Conservation (phyloP, 2,113 vertebrate species). For the Dissostichus mawsoni region DNA sequence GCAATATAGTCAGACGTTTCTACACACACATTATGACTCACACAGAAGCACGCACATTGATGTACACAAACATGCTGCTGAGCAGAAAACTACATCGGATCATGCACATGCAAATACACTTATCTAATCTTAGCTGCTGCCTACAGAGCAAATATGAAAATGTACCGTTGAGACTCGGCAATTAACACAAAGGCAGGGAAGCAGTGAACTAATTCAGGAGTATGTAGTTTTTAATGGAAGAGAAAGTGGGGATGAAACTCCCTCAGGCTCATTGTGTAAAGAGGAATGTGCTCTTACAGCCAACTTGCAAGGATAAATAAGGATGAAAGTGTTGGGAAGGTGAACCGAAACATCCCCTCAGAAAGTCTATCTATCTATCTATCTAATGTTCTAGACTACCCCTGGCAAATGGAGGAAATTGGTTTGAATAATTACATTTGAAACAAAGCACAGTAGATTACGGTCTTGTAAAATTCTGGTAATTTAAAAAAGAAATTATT, state of each 20-base stretch:
- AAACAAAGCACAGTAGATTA: not conserved
- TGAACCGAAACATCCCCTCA: conserved; percentile 1
- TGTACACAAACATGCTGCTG: not conserved
- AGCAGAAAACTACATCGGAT: not conserved
- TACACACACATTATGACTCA: conserved; percentile 10
- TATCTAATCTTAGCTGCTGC: conserved; percentile 59
- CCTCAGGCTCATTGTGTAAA: conserved; percentile 31
- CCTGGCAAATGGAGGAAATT: not conserved
- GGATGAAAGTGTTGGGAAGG: conserved; percentile 21
- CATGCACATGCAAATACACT: conserved; percentile 3
- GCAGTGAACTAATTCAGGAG: conserved; percentile 42
- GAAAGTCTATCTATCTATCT: not conserved
- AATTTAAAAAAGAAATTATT: not conserved
- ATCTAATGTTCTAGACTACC: too few relatives aligned
- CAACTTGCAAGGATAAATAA: conserved; percentile 29
- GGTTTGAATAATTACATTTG: not conserved
- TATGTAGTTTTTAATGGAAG: conserved; percentile 39
- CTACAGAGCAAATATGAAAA: conserved; percentile 43
- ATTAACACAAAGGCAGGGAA: conserved; percentile 50
- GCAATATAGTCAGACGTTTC: not conserved
- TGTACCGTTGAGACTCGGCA: conserved; percentile 22
- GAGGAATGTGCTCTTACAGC: conserved; percentile 35
- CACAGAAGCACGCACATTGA: not conserved
- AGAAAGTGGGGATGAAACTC: conserved; percentile 36
- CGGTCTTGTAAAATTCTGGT: not conserved